Evolutionary conservation across 2,113 vertebrate genomes (phyloP).

Genomic region (Aptenodytes forsteri): DNA sequence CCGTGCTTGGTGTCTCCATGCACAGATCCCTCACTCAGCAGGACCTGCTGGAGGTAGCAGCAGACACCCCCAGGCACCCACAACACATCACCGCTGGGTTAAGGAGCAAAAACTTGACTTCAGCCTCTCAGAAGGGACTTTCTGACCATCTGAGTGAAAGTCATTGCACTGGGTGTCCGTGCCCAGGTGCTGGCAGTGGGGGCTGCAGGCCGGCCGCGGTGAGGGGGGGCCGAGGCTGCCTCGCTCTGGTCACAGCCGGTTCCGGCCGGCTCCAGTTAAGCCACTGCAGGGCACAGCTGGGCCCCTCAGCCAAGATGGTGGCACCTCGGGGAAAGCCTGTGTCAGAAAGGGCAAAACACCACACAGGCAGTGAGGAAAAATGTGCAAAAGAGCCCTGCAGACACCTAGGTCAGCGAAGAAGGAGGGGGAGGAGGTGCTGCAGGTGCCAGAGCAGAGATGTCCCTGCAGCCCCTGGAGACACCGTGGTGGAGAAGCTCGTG

Average conservation of each 20-base stretch:
- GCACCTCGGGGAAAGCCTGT: neutral
- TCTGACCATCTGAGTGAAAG: neutral
- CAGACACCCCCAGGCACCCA: neutral
- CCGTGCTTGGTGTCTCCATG: neutral
- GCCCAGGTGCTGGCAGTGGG: rapidly evolving
- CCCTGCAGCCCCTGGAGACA: neutral
- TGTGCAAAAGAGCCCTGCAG: neutral
- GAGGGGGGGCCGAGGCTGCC: rapidly evolving
- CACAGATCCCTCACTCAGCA: neutral
- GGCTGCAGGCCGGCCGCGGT: neutral
- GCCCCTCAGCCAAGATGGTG: neutral
- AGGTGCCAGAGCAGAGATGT: neutral
- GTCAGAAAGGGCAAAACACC: neutral
- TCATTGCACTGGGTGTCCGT: rapidly evolving
- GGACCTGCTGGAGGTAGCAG: neutral
- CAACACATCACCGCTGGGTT: neutral
- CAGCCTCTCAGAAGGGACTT: neutral
- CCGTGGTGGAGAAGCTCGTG: neutral
- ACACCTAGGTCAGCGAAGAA: neutral
- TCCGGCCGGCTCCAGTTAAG: rapidly evolving
- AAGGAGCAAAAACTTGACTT: neutral
- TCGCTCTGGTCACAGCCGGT: neutral
- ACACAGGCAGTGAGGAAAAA: neutral
- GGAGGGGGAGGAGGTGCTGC: neutral
- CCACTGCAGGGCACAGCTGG: neutral